phyloP scores from a whole-genome alignment of 2,797 vertebrate genomes.

The Galago senegalensis region DNA sequence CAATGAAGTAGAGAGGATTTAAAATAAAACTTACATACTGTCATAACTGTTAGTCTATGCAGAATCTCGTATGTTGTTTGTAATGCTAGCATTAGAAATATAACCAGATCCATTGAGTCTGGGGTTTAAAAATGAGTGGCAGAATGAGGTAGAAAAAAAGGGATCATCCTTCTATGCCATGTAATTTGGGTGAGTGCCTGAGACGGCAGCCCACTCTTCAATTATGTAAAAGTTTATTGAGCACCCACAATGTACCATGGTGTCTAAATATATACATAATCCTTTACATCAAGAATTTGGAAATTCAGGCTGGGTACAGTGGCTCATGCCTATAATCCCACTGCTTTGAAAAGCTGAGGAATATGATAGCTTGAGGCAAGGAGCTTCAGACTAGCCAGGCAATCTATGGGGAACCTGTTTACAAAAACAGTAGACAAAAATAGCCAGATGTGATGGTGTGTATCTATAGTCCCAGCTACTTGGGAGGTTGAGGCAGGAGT shows the following conservation, averaged over 20 bases:
- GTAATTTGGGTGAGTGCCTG: background rate
- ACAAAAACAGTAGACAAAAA: background rate
- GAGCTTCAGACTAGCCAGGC: background rate
- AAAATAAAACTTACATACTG: background rate
- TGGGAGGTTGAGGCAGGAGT: background rate
- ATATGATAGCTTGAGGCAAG: too few species aligned
- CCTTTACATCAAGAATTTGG: constrained; percentile 24
- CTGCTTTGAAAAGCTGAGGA: background rate
- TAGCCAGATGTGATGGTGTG: background rate
- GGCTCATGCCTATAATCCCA: background rate
- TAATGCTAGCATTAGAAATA: background rate
- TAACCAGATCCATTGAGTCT: background rate
- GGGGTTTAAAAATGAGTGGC: background rate
- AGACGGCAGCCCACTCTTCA: background rate
- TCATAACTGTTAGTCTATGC: background rate
- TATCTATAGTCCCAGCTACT: background rate
- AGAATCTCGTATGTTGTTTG: background rate
- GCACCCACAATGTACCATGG: background rate
- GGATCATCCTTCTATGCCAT: too few species aligned
- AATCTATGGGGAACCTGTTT: background rate
- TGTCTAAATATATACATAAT: background rate
- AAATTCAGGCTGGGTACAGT: background rate
- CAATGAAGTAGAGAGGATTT: background rate
- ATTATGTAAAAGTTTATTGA: background rate
- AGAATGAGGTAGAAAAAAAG: background rate